Evolutionary conservation across 2,113 vertebrate species (phyloP), one percentile per base, ranked within the genome.

Genomic region (Brevimyrus niger): DNA sequence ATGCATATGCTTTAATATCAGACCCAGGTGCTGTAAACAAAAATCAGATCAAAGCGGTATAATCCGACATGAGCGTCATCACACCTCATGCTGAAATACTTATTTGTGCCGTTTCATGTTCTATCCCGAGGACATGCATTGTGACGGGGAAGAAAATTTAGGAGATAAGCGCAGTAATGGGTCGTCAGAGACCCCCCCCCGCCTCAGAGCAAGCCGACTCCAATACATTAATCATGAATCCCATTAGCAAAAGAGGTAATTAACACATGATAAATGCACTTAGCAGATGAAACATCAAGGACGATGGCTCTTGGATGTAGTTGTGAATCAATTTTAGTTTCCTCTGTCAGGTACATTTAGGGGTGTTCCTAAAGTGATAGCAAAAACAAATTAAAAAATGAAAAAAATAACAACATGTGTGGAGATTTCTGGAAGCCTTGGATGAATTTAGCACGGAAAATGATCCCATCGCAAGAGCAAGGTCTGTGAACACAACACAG

Each of bases 211-310:
- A 80, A 88, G 80, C 51, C 23, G 15, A 38, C 35, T 38, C 7
- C 46, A 27, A 80, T 61, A 51, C 69, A 89, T 80, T 50, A 89
- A 89, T 80, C 88, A 89, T 76, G 38, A 80, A 76, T 35, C 48
- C 87, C 61, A 88, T 88, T 88, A 88, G 87, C 87, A 38, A 88
- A 51, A 89, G 44, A 89, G 65, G 88, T 89, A 50, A 89, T 89
- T 89, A 76, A 89, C 69, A 47, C 69, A 82, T 31, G 65, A 76
- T 48, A 88, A 76, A 88, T 31, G 87, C n/a, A 88, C 65, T 88
- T 31, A 69, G 44, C 44, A 50, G 87, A 44, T n/a, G 19, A 88
- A 88, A 44, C 50, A 48, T 88, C 42, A 48, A 69, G 87, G 65
- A 15, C 61, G n/a, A 76, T 76, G 87, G 58, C 58, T 58, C n/a